These are phyloP conservation scores for Drosophila mimica DNA, from an alignment of 2,888 invertebrate genomes.

Conservation along the genomic window DNA sequence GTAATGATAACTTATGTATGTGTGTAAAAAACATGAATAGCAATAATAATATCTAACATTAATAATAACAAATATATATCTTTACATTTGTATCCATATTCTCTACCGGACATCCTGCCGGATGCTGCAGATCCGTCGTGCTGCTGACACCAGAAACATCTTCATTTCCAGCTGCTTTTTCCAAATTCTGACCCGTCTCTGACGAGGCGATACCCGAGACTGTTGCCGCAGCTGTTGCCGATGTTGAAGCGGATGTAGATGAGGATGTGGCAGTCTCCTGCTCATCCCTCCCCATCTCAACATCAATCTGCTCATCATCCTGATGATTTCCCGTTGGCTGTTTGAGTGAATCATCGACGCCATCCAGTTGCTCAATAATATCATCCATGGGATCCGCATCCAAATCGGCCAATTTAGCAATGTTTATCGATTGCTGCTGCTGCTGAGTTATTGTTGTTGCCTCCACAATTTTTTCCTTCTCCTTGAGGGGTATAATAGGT, in stretches of 20 bases:
- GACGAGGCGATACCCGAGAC: neutral
- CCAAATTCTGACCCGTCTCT: neutral
- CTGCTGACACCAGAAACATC: conserved; percentile 69
- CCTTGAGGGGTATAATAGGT: conserved; percentile 18
- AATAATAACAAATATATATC: neutral
- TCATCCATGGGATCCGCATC: conserved; percentile 82
- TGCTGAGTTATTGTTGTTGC: conserved; percentile 21
- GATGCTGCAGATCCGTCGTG: conserved; percentile 52
- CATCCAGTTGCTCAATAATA: conserved; percentile 84
- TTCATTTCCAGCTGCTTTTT: conserved; percentile 7
- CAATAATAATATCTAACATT: neutral
- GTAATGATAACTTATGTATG: too few species aligned
- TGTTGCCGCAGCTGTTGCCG: neutral
- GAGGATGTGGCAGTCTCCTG: conserved; percentile 14
- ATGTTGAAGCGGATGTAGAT: conserved; percentile 13
- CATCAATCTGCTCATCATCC: conserved; percentile 31
- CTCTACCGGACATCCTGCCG: conserved; percentile 3
- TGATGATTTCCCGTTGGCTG: conserved; percentile 21
- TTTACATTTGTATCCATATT: conserved; percentile 41
- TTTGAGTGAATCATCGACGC: conserved; percentile 67
- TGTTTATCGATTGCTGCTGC: conserved; percentile 55
- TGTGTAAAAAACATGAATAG: too few species aligned
- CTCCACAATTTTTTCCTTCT: conserved; percentile 49
- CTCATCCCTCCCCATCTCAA: conserved; percentile 27
- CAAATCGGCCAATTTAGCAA: conserved; percentile 64